Base-by-base conservation (phyloP, 1,140 invertebrate genomes). In the Coptotermes formosanus region DNA sequence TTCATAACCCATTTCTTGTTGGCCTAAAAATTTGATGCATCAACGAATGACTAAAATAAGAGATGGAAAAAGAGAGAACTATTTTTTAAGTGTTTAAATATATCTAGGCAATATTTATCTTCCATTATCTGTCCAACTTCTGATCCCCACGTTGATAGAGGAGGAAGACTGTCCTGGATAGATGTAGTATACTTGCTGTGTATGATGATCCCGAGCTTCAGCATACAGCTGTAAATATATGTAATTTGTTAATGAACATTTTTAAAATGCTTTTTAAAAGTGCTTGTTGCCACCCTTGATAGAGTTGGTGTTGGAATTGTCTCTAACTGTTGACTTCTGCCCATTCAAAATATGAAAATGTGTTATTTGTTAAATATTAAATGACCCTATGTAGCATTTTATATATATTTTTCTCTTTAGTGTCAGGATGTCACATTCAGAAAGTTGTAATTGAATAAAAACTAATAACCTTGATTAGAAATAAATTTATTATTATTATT, bases 401-500 rank as follows among this genome's bases (percentile, higher is more conserved):
- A 45, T 84, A 84, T 84, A 84, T 84, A 84, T 84, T 59, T 84
- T 84, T 84, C 48, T 59, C 55, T 84, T 84, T 84, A 84, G 83
- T 84, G 83, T 84, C 83, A 48, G 38, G 83, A 83, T 48, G 38
- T 44, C 83, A 64, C 19, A 75, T 75, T 75, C n/a, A 75, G 14
- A 64, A 75, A 30, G 64, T 75, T 75, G 64, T 75, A 75, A n/a
- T 75, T 84, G 59, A 84, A 38, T 38, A 84, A 52, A 52, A n/a
- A 84, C 19, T 84, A 83, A 30, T 48, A 48, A 84, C 52, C 83
- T 84, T 55, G n/a, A 84, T 30, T 59, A 84, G 83, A 52, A 84
- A 84, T 84, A 84, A 84, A 84, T 84, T 84, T 84, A 84, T 84
- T 84, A 84, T 84, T 84, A 84, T 84, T 84, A 48, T 84, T 84